Conservation (phyloP, 2,888 invertebrate species). For the Lasius fuliginosus region DNA sequence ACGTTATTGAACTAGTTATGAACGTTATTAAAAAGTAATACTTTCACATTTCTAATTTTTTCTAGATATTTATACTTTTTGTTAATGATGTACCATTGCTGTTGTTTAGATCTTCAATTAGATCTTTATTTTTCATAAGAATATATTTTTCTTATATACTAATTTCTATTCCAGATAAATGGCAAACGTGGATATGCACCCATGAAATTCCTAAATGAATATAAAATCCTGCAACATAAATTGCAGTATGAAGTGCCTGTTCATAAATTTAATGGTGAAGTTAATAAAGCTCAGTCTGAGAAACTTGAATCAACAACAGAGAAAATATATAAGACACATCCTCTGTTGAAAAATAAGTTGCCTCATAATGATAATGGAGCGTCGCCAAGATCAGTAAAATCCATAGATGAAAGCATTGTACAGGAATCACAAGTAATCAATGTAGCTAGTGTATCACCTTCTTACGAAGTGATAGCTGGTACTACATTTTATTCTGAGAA, state of each 20-base stretch:
- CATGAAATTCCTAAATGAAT: conserved; percentile 88
- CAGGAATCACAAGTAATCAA: conserved; percentile 23
- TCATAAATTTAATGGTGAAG: conserved; percentile 19
- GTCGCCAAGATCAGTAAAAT: background rate
- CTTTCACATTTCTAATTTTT: conserved; percentile 5
- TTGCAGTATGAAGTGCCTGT: conserved; percentile 60
- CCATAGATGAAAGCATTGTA: conserved; percentile 6
- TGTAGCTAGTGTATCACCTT: conserved; percentile 55
- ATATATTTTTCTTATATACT: background rate
- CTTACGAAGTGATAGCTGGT: conserved; percentile 89
- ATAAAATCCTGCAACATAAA: conserved; percentile 86
- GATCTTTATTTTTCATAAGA: background rate
- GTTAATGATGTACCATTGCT: background rate
- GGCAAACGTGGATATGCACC: conserved; percentile 91
- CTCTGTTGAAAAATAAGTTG: conserved; percentile 11
- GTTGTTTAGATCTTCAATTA: background rate
- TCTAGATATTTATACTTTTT: conserved; percentile 1
- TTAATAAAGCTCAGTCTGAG: conserved; percentile 1
- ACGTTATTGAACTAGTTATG: background rate
- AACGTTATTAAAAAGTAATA: background rate
- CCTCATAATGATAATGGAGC: background rate
- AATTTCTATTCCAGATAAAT: conserved; percentile 86
- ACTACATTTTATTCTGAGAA: conserved; percentile 87
- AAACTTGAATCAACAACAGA: conserved; percentile 6
- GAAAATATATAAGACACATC: background rate